A percentile compares a stretch with the other conserved stretches of the same genome.
Conservation (phyloP, 2,888 invertebrate genomes). For the Branchellion lobata region DNA sequence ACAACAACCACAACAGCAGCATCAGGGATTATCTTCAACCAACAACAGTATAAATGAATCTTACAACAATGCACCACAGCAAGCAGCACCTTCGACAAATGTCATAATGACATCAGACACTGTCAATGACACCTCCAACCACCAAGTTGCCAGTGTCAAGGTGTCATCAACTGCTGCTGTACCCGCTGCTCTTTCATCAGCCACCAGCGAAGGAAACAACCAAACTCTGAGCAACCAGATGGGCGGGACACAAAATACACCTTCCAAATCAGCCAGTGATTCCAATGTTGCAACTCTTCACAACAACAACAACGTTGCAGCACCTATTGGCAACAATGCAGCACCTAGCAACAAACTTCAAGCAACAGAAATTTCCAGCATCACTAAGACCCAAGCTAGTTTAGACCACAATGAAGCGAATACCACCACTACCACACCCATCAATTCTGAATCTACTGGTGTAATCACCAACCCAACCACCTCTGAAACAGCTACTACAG, state of each 20-base stretch:
- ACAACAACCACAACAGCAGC: no score
- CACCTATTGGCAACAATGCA: neutral
- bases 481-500: neutral
- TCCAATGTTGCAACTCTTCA: no score
- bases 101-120: no score
- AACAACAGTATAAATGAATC: no score
- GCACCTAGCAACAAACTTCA: neutral
- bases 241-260: no score
- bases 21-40: neutral
- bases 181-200: neutral
- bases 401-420: no score
- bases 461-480: neutral
- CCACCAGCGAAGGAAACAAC: neutral
- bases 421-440: neutral
- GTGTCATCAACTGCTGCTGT: neutral
- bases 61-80: no score
- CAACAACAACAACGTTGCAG: no score
- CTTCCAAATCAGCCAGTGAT: no score
- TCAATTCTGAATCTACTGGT: neutral
- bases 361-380: constrained; percentile 11
- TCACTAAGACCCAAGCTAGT: neutral
- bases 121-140: no score
- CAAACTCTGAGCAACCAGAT: neutral
- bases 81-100: no score
- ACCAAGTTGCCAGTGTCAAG: no score